Conservation (phyloP, 2,888 invertebrate genomes). For the Papilio demoleus region DNA sequence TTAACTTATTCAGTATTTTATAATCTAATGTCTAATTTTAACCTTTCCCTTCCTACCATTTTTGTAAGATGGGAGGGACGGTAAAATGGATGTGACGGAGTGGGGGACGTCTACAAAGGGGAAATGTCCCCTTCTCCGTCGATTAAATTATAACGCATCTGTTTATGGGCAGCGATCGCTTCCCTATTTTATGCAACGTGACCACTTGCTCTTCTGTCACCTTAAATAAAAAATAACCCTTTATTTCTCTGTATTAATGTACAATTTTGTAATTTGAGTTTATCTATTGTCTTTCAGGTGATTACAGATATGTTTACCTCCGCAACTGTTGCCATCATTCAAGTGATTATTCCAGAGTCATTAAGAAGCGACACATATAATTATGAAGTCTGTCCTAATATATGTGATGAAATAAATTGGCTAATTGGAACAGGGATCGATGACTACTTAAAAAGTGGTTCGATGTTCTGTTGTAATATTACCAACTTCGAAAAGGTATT, state of each 20-base stretch:
- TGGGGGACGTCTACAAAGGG: too few species aligned
- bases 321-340: conserved; percentile 58
- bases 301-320: conserved; percentile 51
- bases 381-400: conserved; percentile 53
- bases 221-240: neutral
- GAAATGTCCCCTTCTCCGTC: too few species aligned
- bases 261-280: neutral
- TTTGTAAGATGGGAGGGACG: too few species aligned
- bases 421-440: conserved; percentile 49
- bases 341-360: conserved; percentile 61
- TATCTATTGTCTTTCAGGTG: conserved; percentile 53
- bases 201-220: too few species aligned
- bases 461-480: conserved; percentile 58
- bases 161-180: too few species aligned
- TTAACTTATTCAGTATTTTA: too few species aligned
- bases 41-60: too few species aligned
- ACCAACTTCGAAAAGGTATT: conserved; percentile 48
- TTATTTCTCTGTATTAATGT: neutral
- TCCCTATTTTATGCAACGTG: too few species aligned
- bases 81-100: too few species aligned
- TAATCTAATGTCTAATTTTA: too few species aligned
- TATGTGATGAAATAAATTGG: conserved; percentile 56
- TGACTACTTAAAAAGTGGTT: conserved; percentile 53
- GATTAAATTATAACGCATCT: too few species aligned
- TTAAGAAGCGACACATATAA: conserved; percentile 39